Evolutionary conservation across 2,888 invertebrate genomes (phyloP), one percentile per base, ranked within the genome.

Genomic region (Pteria penguin): DNA sequence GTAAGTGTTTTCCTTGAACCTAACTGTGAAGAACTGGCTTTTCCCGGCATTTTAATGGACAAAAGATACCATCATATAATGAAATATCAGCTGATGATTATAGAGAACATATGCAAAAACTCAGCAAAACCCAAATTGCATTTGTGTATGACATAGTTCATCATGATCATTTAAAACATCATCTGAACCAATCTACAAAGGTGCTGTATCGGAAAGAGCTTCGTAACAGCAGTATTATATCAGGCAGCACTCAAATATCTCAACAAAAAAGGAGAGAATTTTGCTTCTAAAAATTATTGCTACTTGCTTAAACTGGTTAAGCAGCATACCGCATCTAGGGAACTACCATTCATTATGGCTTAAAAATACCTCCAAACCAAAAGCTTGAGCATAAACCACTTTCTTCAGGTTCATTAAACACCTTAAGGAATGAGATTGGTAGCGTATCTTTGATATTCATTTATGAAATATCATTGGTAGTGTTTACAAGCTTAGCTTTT

Each of bases 181-280:
- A 11, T 18, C 55, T 26, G 58, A 66, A 33, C 82, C 78, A 61
- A 69, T 82, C 4, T 81, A 73, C 54, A 55, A 68, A 52, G 81
- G 82, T 5, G 81, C 82, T 52, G 81, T 57, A 81, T 82, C 26
- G 82, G 83, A 1, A 84, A 84, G 75, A 78, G 68, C 62, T 65
- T 71, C 69, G 75, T 83, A 3, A 72, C 74, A n/a, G 66, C 65
- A 58, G 83, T 82, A 8, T 33, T 84, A 26, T 82, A 82, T 73
- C 82, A 84, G 65, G 72, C 67, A 29, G 29, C 66, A 24, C 52
- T 81, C 26, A 78, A 75, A 61, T 80, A 57, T 66, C 65, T 61
- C 14, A 84, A 81, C 60, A 77, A 54, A 45, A 60, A 36, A n/a
- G 82, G 80, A 26, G 66, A 79, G 8, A 60, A 82, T 45, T 77